Evolutionary conservation across 2,888 invertebrate genomes (phyloP), one percentile per base, ranked within the genome.

Genomic region (Bruchidius siliquastri): DNA sequence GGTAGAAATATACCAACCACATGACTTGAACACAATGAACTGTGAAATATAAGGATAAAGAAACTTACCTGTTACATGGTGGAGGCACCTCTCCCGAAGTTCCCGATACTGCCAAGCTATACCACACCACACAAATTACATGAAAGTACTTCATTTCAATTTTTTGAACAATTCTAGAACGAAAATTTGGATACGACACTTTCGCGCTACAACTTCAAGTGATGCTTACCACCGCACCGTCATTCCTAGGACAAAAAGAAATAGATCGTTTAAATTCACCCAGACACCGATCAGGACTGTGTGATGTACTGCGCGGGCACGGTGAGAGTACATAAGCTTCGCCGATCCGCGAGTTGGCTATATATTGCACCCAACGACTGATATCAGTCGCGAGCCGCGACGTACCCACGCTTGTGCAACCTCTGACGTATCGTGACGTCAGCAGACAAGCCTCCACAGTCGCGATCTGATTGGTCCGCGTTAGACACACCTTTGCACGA

Each of bases 201-300:
- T 49, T 13, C 49, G 49, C 49, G 49, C 8, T 67, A 3, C 21
- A 68, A 68, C 68, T 22, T 21, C 68, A 21, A 68, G 1, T 68
- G 3, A 21, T 21, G 21, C 21, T 68, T 68, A 68, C 10, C 21
- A 21, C 68, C 22, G 4, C 13, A 10, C 18, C 68, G 68, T 68
- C 68, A 68, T 68, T 68, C 68, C 68, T 68, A 68, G 10, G 68
- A 68, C 67, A 68, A 21, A 68, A 68, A 68, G 22, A 68, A 68
- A 68, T 67, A n/a, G 21, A 68, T 18, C 21, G 22, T 68, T 68
- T 68, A 21, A 20, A 68, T 20, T 21, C 18, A n/a, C 0, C 68
- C 68, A 68, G 21, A 68, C 68, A 10, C 68, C 21, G 22, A 21
- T 67, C 67, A 67, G 21, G n/a, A 21, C 67, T 67, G n/a, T 67